Percentiles rank a stretch among this genome's conserved stretches.
Conservation (phyloP, 1,140 invertebrate genomes). For the Trinorchestia longiramus region DNA sequence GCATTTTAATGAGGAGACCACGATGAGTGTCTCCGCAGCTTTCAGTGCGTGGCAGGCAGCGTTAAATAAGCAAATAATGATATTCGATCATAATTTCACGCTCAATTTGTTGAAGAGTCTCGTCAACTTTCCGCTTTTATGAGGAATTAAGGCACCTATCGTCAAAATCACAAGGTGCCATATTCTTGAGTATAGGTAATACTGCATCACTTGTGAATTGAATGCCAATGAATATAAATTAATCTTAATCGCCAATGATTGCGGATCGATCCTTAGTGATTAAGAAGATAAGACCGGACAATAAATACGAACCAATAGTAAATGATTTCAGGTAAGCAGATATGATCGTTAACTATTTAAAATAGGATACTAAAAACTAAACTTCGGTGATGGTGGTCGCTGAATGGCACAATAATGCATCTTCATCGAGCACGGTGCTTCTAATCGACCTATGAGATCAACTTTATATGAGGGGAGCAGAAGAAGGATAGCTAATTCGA, state of each 20-base stretch:
- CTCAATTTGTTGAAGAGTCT: not conserved
- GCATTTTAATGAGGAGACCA: not conserved
- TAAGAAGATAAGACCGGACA: not conserved
- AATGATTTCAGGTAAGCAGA: not conserved
- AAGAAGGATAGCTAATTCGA: not conserved
- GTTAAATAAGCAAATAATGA: not conserved
- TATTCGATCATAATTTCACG: not conserved
- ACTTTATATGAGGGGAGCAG: not conserved
- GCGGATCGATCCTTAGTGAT: not conserved
- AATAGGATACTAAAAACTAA: not conserved
- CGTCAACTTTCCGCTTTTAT: not conserved
- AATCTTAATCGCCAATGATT: no score
- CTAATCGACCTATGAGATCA: not conserved
- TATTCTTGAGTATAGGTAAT: not conserved
- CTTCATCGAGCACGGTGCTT: not conserved
- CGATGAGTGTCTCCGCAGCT: not conserved
- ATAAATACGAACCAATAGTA: not conserved
- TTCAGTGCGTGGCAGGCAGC: not conserved
- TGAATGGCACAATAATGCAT: not conserved
- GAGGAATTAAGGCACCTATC: not conserved
- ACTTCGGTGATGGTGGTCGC: not conserved
- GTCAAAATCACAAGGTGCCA: not conserved
- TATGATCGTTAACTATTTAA: not conserved
- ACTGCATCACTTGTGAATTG: not conserved
- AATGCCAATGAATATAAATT: not conserved